Evolutionary conservation across 2,797 vertebrate genomes (phyloP).

Genomic region (Amblyraja radiata): DNA sequence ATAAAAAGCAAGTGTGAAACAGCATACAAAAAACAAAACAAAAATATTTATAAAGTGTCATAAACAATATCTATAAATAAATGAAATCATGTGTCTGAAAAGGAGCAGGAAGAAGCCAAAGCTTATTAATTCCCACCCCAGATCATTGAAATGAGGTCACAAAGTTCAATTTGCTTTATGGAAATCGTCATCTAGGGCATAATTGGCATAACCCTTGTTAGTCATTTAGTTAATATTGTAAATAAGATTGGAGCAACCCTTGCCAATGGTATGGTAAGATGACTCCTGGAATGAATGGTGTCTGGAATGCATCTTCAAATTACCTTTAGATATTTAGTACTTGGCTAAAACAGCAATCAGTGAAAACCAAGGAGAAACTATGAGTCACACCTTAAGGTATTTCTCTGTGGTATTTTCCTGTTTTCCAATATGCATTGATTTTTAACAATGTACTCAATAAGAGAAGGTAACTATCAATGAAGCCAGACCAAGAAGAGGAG

Average conservation of each 20-base stretch:
- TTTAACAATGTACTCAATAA: not conserved
- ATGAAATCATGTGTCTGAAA: too few relatives aligned
- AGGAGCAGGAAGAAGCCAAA: too few relatives aligned
- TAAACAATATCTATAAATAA: too few relatives aligned
- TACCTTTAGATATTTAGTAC: not conserved
- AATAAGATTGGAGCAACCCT: not conserved
- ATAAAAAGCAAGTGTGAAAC: too few relatives aligned
- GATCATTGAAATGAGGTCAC: slow-evolving; percentile 36
- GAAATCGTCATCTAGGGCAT: not conserved
- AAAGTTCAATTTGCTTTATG: not conserved
- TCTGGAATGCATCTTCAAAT: not conserved
- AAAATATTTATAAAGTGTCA: too few relatives aligned
- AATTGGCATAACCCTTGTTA: not conserved
- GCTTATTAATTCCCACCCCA: too few relatives aligned
- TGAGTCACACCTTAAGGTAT: not conserved
- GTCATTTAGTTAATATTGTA: not conserved
- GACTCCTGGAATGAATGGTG: not conserved
- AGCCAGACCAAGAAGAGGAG: not conserved
- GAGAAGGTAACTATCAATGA: not conserved
- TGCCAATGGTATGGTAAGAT: not conserved
- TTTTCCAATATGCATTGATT: too few relatives aligned
- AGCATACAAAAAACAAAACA: too few relatives aligned
- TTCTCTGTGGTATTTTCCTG: not conserved
- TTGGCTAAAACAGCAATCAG: not conserved
- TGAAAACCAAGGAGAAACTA: not conserved